phyloP scores from a whole-genome alignment of 30 jellyfish, hydroid and myxozoan species.

The Mastigias papua region DNA sequence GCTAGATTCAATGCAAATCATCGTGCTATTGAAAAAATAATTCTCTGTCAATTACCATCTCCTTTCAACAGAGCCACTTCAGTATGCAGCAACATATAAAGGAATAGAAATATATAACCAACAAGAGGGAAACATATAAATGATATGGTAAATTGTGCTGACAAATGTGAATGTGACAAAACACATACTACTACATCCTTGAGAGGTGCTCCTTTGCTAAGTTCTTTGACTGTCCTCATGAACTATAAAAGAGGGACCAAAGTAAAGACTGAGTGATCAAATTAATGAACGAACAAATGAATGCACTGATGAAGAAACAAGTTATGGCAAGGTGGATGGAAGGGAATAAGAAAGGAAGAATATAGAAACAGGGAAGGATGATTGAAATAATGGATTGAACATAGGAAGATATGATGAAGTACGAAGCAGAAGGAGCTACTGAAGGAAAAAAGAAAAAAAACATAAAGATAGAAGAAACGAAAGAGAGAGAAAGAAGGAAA shows the following conservation, averaged over 20 bases:
- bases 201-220: conserved; percentile 33
- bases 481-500: not conserved
- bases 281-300: not conserved
- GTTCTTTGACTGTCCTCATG: conserved; percentile 46
- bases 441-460: not conserved
- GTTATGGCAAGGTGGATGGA: too few relatives aligned
- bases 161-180: too few relatives aligned
- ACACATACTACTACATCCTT: not conserved
- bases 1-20: too few relatives aligned
- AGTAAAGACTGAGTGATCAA: not conserved
- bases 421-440: not conserved
- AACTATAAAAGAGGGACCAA: conserved; percentile 5
- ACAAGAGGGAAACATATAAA: too few relatives aligned
- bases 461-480: not conserved
- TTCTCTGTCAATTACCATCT: not conserved
- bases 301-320: too few relatives aligned
- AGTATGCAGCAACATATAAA: too few relatives aligned
- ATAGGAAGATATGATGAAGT: not conserved
- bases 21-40: too few relatives aligned
- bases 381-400: not conserved
- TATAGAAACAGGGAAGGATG: too few relatives aligned
- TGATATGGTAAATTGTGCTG: too few relatives aligned
- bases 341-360: too few relatives aligned
- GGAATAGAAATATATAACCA: too few relatives aligned
- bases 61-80: not conserved